Evolutionary conservation across 1,140 invertebrate genomes (phyloP).

Genomic region (Chrysomallon squamiferum): DNA sequence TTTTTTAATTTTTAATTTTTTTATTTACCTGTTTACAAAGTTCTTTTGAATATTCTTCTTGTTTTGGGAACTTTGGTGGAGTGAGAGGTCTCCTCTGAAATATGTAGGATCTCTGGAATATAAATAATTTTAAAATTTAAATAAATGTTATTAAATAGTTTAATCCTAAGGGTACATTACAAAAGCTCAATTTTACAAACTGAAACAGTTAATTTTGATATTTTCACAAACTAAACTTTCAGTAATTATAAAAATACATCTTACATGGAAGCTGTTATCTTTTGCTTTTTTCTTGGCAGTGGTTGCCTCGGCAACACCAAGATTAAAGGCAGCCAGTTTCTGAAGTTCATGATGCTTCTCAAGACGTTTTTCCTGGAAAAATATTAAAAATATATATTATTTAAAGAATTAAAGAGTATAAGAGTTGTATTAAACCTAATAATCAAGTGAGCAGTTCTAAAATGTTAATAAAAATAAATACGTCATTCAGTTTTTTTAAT

Average conservation of each 20-base stretch:
- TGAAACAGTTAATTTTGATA: too few relatives aligned
- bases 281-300: constrained; percentile 48
- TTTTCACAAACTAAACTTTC: too few relatives aligned
- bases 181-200: too few relatives aligned
- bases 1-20: too few relatives aligned
- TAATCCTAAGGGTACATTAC: too few relatives aligned
- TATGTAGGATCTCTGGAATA: constrained; percentile 58
- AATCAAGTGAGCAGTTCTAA: too few relatives aligned
- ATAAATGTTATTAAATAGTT: too few relatives aligned
- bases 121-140: too few relatives aligned
- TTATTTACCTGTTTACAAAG: constrained; percentile 53
- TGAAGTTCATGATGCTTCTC: constrained; percentile 55
- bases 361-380: constrained; percentile 50
- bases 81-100: constrained; percentile 61
- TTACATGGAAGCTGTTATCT: constrained; percentile 52
- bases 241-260: constrained; percentile 1
- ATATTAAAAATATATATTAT: background rate
- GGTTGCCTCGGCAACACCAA: constrained; percentile 60
- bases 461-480: too few relatives aligned
- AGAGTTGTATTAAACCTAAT: background rate
- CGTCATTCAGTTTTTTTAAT: too few relatives aligned
- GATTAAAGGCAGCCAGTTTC: constrained; percentile 62
- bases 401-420: background rate
- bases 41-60: constrained; percentile 51
- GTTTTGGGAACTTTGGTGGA: constrained; percentile 55